Base-by-base conservation (phyloP, 53 echinoderm and acorn worm species). In the Crossaster papposus region DNA sequence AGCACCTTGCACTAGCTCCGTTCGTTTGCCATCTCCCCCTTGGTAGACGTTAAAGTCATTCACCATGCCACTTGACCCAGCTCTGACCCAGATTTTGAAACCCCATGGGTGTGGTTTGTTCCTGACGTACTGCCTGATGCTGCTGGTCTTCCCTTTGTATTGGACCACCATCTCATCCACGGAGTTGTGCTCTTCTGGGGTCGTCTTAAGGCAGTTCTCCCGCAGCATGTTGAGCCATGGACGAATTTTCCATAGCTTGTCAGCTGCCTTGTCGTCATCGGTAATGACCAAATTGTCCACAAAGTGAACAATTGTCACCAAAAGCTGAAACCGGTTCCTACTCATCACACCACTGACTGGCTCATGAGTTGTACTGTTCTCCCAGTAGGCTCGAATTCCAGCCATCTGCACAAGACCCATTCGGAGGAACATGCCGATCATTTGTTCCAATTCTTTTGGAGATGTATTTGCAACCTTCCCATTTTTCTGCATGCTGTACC, bases 351-450 rank as follows among this genome's bases (percentile, higher is more conserved):
- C n/a, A n/a, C n/a, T n/a, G n/a, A n/a, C n/a, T n/a, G n/a, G n/a
- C n/a, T n/a, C n/a, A n/a, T 81, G 75, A 20, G 37, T 38, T 63
- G 80, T 89, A 4, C 79, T 85, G 35, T 79, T 70, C 54, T 92
- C 85, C 92, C 89, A 89, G 80, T 92, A 92, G 18, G 65, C 89
- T 35, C 82, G 14, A 36, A 83, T 30, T 54, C 81, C 82, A 26
- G 52, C 74, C 92, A 92, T 92, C 51, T 89, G 89, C 32, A 91
- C 81, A 15, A 91, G 79, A 18, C 92, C 81, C 92, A 88, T 91
- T 28, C 74, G 35, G 62, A 54, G 81, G 63, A 36, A n/a, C n/a
- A n/a, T n/a, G n/a, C n/a, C n/a, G n/a, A n/a, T n/a, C n/a, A n/a
- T n/a, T n/a, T n/a, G n/a, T 37, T 89, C 89, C 10, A 92, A 17